A percentile compares a stretch with the other conserved stretches of the same genome.
phyloP scores from a whole-genome alignment of 2,113 vertebrate species.

The Copsychus sechellarum region DNA sequence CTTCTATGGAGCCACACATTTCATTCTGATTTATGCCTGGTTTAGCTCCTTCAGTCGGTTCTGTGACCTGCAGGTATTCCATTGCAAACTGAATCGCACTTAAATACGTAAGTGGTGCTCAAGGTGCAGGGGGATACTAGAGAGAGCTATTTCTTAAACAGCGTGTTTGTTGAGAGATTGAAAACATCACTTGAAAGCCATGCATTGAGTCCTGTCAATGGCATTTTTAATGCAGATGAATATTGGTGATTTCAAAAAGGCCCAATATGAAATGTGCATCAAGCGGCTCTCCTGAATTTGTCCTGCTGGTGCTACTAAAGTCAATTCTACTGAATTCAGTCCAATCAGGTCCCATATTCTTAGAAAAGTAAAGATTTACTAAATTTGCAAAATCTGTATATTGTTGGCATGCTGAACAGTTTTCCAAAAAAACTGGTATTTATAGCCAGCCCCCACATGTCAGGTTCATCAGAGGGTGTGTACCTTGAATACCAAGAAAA shows the following conservation, averaged over 20 bases:
- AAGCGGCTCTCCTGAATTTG: not conserved
- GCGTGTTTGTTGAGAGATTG: not conserved
- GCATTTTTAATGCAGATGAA: not conserved
- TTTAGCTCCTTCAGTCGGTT: not conserved
- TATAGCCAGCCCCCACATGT: not conserved
- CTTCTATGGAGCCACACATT: not conserved
- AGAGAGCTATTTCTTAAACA: not conserved
- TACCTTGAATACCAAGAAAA: not conserved
- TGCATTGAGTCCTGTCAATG: not conserved
- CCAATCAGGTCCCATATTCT: not conserved
- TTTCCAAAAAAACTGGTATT: not conserved
- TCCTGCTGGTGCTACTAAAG: not conserved
- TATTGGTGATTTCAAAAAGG: not conserved
- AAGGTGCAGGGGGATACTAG: not conserved
- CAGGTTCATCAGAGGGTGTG: not conserved
- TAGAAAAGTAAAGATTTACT: not conserved
- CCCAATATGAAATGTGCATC: not conserved
- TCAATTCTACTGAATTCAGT: not conserved
- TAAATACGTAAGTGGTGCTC: not conserved
- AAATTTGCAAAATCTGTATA: not conserved
- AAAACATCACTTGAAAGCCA: not conserved
- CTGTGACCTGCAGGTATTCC: slow-evolving; percentile 18
- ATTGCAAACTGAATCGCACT: not conserved
- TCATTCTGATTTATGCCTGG: not conserved
- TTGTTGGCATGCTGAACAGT: not conserved